Conservation (phyloP, 2,113 vertebrate genomes). For the Tricholaema leucomelas region DNA sequence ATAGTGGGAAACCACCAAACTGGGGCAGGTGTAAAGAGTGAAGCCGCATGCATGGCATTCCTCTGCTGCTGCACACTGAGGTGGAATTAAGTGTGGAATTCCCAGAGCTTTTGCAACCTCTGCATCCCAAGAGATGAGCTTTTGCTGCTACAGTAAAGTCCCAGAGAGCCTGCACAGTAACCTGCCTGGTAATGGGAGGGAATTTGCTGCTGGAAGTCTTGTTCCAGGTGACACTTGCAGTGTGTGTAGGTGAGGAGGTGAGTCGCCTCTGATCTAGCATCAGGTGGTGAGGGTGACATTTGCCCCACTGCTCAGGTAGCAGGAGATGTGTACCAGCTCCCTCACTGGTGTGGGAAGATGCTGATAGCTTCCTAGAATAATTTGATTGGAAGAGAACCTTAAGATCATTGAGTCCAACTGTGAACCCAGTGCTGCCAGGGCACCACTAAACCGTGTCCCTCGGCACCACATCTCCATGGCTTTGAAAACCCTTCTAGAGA, state of each 20-base stretch:
- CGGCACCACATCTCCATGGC: not conserved
- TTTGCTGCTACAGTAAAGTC: not conserved
- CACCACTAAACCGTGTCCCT: not conserved
- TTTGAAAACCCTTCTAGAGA: not conserved
- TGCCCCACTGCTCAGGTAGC: not conserved
- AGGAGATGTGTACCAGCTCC: not conserved
- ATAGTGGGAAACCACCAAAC: not conserved
- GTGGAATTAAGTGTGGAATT: not conserved
- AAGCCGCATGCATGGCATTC: fast-evolving
- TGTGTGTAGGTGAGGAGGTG: not conserved
- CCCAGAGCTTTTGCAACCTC: not conserved
- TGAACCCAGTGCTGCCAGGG: not conserved
- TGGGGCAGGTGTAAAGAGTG: fast-evolving
- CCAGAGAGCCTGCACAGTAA: fast-evolving
- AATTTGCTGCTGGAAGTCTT: not conserved
- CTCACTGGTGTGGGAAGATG: not conserved
- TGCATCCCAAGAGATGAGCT: not conserved
- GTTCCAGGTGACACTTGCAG: fast-evolving
- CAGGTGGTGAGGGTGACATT: fast-evolving
- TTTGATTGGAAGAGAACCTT: not conserved
- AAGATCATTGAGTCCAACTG: not conserved
- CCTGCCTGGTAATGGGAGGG: not conserved
- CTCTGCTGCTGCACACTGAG: fast-evolving
- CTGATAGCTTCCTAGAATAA: not conserved
- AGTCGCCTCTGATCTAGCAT: not conserved